Conservation (phyloP, 2,797 vertebrate species). For the Novumbra hubbsi region DNA sequence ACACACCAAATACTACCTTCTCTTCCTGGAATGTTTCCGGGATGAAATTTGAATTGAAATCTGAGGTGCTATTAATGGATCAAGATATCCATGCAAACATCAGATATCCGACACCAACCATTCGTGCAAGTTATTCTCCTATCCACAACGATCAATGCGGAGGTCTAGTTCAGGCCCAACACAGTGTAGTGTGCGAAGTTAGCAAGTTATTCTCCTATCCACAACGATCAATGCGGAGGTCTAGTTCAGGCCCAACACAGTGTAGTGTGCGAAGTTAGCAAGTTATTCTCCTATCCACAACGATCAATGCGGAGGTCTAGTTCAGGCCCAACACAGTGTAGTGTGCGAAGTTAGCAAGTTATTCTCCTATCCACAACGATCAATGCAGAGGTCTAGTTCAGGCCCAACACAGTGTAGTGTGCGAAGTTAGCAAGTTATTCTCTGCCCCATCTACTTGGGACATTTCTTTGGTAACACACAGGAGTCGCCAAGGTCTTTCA, state of each 20-base stretch:
- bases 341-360: too few species aligned
- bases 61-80: slow-evolving; percentile 14
- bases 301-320: background rate
- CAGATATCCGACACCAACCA: slow-evolving; percentile 12
- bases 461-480: background rate
- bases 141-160: background rate
- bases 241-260: background rate
- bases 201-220: background rate
- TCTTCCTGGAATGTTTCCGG: slow-evolving; percentile 45
- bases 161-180: background rate
- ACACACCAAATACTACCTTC: background rate
- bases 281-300: background rate
- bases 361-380: background rate
- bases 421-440: background rate
- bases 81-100: slow-evolving; percentile 54
- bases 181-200: too few species aligned
- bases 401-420: background rate
- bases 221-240: background rate
- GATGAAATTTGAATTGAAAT: slow-evolving; percentile 61
- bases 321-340: background rate
- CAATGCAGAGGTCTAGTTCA: background rate
- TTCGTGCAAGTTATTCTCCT: background rate
- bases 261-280: too few species aligned
- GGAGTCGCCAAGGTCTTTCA: background rate
- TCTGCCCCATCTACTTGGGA: background rate